These are phyloP conservation scores for Ibidorhyncha struthersii DNA, from an alignment of 2,113 vertebrate species.

Conservation along the genomic window DNA sequence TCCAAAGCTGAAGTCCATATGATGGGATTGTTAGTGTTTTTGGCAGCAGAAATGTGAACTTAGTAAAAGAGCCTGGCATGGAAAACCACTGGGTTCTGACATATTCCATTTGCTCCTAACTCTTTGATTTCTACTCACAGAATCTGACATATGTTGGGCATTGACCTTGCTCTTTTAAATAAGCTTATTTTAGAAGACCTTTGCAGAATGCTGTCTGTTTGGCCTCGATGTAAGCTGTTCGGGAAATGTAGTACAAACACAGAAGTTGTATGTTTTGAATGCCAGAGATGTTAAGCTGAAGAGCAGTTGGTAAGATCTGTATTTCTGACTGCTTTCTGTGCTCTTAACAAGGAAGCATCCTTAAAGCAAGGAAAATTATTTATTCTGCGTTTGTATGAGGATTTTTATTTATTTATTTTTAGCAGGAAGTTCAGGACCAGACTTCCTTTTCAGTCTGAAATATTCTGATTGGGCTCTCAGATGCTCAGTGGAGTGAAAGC, in stretches of 20 bases:
- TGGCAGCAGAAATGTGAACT: constrained; percentile 28
- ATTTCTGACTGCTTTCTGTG: constrained; percentile 13
- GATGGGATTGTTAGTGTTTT: constrained; percentile 23
- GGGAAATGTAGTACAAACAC: constrained; percentile 66
- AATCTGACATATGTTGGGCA: constrained; percentile 50
- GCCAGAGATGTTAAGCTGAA: constrained; percentile 59
- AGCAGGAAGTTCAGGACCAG: not conserved
- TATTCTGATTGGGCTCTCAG: not conserved
- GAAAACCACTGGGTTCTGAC: constrained; percentile 34
- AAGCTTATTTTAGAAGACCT: constrained; percentile 65
- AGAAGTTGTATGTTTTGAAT: constrained; percentile 67
- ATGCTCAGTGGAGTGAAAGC: not conserved
- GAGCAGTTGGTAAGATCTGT: constrained; percentile 45
- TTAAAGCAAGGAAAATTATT: not conserved
- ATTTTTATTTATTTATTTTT: not conserved
- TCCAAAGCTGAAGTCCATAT: constrained; percentile 11
- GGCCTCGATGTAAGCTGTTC: constrained; percentile 61
- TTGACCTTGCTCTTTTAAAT: constrained; percentile 58
- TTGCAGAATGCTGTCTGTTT: constrained; percentile 52
- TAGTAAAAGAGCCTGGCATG: constrained; percentile 43
- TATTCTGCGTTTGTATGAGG: not conserved
- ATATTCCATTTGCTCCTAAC: constrained; percentile 44
- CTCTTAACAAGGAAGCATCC: not conserved
- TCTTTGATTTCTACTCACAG: constrained; percentile 40
- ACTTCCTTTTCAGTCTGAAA: not conserved